phyloP scores from a whole-genome alignment of 2,888 invertebrate species.

The Tethea ocularis region DNA sequence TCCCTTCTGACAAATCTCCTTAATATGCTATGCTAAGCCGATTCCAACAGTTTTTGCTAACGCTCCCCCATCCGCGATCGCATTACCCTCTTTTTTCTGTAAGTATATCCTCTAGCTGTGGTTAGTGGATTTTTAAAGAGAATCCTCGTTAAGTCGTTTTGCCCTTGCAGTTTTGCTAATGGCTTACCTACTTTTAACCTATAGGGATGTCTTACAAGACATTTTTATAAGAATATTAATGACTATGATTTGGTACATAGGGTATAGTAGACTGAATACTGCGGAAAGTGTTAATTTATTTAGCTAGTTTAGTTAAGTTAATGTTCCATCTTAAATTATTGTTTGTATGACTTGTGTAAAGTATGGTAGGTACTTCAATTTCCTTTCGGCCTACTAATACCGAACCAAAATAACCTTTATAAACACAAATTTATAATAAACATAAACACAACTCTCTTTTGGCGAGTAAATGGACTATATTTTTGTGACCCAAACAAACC shows the following conservation, averaged over 20 bases:
- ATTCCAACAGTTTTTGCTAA: constrained; percentile 30
- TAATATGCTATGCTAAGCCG: constrained; percentile 40
- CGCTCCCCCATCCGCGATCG: constrained; percentile 22
- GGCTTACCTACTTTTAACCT: constrained; percentile 8
- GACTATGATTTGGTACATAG: too few species aligned
- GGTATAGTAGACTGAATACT: too few species aligned
- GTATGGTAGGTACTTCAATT: too few species aligned
- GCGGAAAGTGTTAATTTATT: too few species aligned
- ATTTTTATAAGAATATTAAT: background rate
- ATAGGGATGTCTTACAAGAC: background rate
- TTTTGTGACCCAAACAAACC: background rate
- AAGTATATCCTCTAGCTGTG: constrained; percentile 14
- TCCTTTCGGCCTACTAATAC: too few species aligned
- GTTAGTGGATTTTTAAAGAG: constrained; percentile 35
- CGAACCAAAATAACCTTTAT: too few species aligned
- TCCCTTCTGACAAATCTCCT: constrained; percentile 27
- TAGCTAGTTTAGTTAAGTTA: too few species aligned
- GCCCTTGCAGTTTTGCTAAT: constrained; percentile 20
- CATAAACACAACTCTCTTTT: too few species aligned
- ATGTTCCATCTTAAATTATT: too few species aligned
- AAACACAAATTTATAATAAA: too few species aligned
- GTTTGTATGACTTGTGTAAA: too few species aligned
- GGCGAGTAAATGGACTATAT: too few species aligned
- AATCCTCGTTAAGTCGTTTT: constrained; percentile 24
- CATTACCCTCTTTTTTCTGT: constrained; percentile 25